Evolutionary conservation across 2,113 vertebrate genomes (phyloP), one percentile per base, ranked within the genome.

Genomic region (Gila orcuttii): DNA sequence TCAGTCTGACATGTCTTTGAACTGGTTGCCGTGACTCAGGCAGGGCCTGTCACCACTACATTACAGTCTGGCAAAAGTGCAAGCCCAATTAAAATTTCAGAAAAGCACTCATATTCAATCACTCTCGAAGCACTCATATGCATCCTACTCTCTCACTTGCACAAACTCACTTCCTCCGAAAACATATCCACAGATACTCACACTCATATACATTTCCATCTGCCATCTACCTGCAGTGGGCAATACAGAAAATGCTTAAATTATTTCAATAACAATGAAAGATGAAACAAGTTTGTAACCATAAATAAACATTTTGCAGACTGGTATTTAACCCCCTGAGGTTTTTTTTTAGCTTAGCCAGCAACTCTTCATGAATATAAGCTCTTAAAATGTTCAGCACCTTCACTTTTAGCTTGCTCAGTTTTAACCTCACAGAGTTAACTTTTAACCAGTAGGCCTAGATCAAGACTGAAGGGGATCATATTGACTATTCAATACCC

Each of bases 1-100:
- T 83, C 76, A 77, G 75, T 60, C 71, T 79, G 88, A 86, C 71
- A 71, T 82, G 45, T 45, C 59, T 64, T 66, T 88, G 80, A 84
- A 85, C 79, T 23, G 15, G 31, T 28, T 80, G 57, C 62, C 52
- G 21, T 60, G 31, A 57, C 31, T 84, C 81, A 64, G 81, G 39
- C 82, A 82, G 55, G 5, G 11, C 45, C 55, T 39, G 36, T 69
- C 55, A 64, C 60, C 60, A 75, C 23, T 55, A 52, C 28, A 33
- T 75, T 39, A 47, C 68, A 64, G 33, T 17, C 17, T 73, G 15
- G 6, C 78, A 85, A 73, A 80, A 87, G 33, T 19, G 23, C 68
- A 81, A 80, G 78, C 50, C 86, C 76, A 85, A 85, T 85, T 85
- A 64, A 55, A 42, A 39, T 39, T 74, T 45, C 60, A 57, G 39